Evolutionary conservation across 30 jellyfish, hydroid and myxozoan species (phyloP), one percentile per base, ranked within the genome.

Genomic region (Pelagia noctiluca): DNA sequence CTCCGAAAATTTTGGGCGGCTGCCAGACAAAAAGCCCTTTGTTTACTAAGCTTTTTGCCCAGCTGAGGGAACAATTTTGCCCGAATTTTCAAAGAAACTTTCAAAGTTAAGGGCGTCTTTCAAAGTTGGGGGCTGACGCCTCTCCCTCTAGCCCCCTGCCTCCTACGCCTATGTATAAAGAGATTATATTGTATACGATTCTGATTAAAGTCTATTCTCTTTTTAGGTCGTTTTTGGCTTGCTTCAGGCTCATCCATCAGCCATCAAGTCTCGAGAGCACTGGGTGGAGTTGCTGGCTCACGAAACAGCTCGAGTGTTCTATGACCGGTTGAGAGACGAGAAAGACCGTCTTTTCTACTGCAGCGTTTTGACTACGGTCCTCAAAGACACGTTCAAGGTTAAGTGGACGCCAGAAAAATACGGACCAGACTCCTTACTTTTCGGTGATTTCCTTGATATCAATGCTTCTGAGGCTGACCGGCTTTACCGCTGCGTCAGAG

Each of bases 371-470:
- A 72, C 82, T 26, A 81, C 69, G 26, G 88, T 75, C 1, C 35
- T 90, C 49, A 78, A 76, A 50, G 96, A 90, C 68, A 72, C 46
- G 48, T 76, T 90, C 21, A 90, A 90, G 63, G 83, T 46, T 49
- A 90, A 90, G 61, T 90, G 97, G 97, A 66, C 78, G 16, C 35
- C 75, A 7, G 92, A 67, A n/a, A 75, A 75, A 28, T 54, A 48
- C 63, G 85, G 87, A 0, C 88, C 88, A 2, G 84, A 76, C 28
- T 5, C 77, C n/a, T 70, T 87, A 70, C 78, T 87, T 47, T 92
- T 92, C 36, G 98, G 98, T 19, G 98, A 92, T 61, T 85, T 85
- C 35, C 78, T 75, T 19, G 98, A 92, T 24, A 61, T 64, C 47
- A 85, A 92, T 73, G 92, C 89, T 0, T 66, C 68, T 0, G 89